These are phyloP conservation scores for Eilema caniola DNA, from an alignment of 2,888 invertebrate genomes.

Conservation along the genomic window DNA sequence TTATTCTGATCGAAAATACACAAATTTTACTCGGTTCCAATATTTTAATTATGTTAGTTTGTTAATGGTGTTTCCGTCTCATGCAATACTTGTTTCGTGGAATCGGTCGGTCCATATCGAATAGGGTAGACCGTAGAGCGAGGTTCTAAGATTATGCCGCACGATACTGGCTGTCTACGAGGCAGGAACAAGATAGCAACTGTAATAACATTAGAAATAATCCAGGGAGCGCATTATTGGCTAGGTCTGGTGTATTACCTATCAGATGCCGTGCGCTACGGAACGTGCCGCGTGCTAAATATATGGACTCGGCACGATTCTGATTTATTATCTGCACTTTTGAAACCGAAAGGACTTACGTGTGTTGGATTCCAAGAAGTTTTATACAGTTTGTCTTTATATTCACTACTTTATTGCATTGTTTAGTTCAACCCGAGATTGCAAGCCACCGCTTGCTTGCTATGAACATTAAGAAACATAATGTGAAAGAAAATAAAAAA, in stretches of 20 bases:
- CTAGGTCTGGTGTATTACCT: conserved; percentile 60
- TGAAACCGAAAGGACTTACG: conserved; percentile 47
- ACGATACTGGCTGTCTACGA: conserved; percentile 69
- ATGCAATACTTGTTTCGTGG: conserved; percentile 56
- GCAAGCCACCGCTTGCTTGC: neutral
- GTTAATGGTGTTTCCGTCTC: conserved; percentile 56
- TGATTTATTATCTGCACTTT: conserved; percentile 77
- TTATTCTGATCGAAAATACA: conserved; percentile 28
- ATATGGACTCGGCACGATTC: conserved; percentile 81
- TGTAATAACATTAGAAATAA: conserved; percentile 77
- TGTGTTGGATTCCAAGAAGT: conserved; percentile 32
- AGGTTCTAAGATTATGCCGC: conserved; percentile 64
- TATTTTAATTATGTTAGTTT: conserved; percentile 29
- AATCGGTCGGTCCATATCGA: conserved; percentile 52
- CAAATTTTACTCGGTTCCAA: conserved; percentile 27
- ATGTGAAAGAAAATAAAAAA: too few species aligned
- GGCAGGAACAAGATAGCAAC: conserved; percentile 63
- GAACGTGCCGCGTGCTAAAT: conserved; percentile 77
- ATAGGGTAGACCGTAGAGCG: conserved; percentile 60
- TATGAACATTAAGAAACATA: neutral
- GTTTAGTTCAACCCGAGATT: neutral
- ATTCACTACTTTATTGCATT: conserved; percentile 32
- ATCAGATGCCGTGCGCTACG: conserved; percentile 77
- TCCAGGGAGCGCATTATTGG: conserved; percentile 64
- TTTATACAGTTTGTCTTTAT: conserved; percentile 39